These are phyloP conservation scores for Orthochromis indermauri DNA, from an alignment of 2,113 vertebrate species.

Conservation along the genomic window DNA sequence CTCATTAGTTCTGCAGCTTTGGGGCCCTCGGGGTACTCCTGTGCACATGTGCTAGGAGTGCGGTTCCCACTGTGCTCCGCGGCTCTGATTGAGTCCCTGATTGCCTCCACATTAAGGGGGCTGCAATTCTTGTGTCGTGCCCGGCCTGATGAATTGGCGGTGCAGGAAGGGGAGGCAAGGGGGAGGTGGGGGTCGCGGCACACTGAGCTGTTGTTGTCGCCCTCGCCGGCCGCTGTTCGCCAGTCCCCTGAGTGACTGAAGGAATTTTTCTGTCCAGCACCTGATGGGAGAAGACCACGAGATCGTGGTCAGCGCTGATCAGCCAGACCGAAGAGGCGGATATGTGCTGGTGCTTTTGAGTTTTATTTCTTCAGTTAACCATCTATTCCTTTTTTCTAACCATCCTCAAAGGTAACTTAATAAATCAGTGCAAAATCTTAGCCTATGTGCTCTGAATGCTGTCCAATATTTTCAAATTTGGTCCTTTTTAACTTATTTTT, in stretches of 20 bases:
- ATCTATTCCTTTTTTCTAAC: neutral
- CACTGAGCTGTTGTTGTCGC: slow-evolving; percentile 17
- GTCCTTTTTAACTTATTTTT: neutral
- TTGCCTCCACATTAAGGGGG: slow-evolving; percentile 34
- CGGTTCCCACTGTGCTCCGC: slow-evolving; percentile 16
- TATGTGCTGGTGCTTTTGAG: neutral
- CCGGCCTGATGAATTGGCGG: slow-evolving; percentile 20
- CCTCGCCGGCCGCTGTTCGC: neutral
- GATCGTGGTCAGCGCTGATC: neutral
- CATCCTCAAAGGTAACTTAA: neutral
- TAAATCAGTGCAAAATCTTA: neutral
- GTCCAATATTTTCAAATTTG: neutral
- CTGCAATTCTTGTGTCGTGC: slow-evolving; percentile 25
- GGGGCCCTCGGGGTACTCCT: slow-evolving; percentile 32
- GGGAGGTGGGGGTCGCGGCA: neutral
- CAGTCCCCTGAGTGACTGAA: neutral
- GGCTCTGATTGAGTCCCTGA: slow-evolving; percentile 45
- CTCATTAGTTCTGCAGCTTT: slow-evolving; percentile 56
- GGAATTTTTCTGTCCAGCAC: neutral
- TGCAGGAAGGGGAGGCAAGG: neutral
- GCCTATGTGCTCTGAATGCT: neutral
- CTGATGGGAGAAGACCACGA: neutral
- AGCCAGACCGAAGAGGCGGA: neutral
- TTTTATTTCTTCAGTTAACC: neutral
- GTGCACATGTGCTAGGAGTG: slow-evolving; percentile 37